Evolutionary conservation across 2,888 invertebrate genomes (phyloP), one percentile per base, ranked within the genome.

Genomic region (Adelphocoris suturalis): DNA sequence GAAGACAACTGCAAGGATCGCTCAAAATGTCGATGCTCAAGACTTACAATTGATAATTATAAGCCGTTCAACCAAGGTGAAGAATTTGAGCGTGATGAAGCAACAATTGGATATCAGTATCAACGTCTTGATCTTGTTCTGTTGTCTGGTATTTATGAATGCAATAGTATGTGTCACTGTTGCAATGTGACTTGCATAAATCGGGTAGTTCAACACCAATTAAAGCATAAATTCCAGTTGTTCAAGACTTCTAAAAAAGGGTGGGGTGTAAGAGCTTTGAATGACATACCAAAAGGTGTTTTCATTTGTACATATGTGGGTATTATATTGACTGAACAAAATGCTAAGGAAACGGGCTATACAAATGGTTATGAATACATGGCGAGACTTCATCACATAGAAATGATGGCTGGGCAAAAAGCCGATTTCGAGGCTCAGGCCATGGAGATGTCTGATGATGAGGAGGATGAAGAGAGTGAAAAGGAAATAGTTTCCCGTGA

Each of bases 281-380:
- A 98, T 93, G 99, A 99, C 93, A 97, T 99, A 86, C 99, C 99
- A 0, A 96, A 96, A 90, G 99, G 99, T 0, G 95, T 97, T 0
- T 99, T 99, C 93, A 96, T 99, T 52, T 99, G 99, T 93, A 97
- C 98, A 52, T 99, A 99, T 94, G 98, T 98, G 0, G 99, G 99
- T 0, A 95, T 97, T 92, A 94, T 99, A 86, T 95, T 99, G 7
- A 99, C 98, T 0, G 99, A 99, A 93, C 96, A 97, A 76, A 96
- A 96, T 52, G 97, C 97, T 0, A 97, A 97, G 93, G 95, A 96
- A 94, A 96, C 96, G 92, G 93, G 93, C 92, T 13, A 75, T 14
- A 61, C 78, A 46, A 84, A 95, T 92, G 99, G 99, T 0, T 99
- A 99, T 93, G 99, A 99, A 93, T 99, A 99, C 93, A 95, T 99